These are phyloP conservation scores for Drosophila niveifrons DNA, from an alignment of 2,888 invertebrate species.

Conservation along the genomic window DNA sequence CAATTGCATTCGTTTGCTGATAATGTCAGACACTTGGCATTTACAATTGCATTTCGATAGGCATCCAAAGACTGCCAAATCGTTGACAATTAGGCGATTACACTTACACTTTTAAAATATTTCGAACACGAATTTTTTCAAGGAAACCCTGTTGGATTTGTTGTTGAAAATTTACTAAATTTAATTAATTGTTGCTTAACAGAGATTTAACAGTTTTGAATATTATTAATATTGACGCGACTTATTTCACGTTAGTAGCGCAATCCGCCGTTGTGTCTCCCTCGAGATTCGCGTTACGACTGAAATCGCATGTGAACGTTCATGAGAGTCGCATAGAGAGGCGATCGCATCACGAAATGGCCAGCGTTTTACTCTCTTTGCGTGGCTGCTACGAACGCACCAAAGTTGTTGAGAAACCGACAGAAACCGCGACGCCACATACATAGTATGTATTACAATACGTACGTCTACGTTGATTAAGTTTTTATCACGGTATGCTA, in stretches of 20 bases:
- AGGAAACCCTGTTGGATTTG: neutral
- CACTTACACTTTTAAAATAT: slow-evolving; percentile 76
- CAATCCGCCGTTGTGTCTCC: slow-evolving; percentile 65
- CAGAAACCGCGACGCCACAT: slow-evolving; percentile 11
- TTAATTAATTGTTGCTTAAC: slow-evolving; percentile 9
- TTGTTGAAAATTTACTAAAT: slow-evolving; percentile 13
- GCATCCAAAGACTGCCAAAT: slow-evolving; percentile 25
- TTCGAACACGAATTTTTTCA: slow-evolving; percentile 18
- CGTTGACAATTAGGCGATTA: slow-evolving; percentile 29
- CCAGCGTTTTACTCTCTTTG: slow-evolving; percentile 33
- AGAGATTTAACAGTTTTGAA: slow-evolving; percentile 5
- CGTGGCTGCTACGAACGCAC: slow-evolving; percentile 45
- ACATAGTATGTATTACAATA: neutral
- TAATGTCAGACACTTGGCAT: slow-evolving; percentile 72
- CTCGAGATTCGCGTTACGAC: slow-evolving; percentile 65
- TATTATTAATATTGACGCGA: slow-evolving; percentile 24
- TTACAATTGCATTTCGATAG: slow-evolving; percentile 43
- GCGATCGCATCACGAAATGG: slow-evolving; percentile 26
- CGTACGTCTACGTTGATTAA: slow-evolving; percentile 24
- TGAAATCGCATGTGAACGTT: slow-evolving; percentile 54
- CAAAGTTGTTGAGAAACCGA: neutral
- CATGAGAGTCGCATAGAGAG: slow-evolving; percentile 44
- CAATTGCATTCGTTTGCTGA: slow-evolving; percentile 55
- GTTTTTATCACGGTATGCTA: slow-evolving; percentile 37
- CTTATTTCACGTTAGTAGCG: slow-evolving; percentile 39